Percentiles rank a stretch among this genome's conserved stretches.
phyloP scores from a whole-genome alignment of 2,888 invertebrate species.

The Xylocampa areola region DNA sequence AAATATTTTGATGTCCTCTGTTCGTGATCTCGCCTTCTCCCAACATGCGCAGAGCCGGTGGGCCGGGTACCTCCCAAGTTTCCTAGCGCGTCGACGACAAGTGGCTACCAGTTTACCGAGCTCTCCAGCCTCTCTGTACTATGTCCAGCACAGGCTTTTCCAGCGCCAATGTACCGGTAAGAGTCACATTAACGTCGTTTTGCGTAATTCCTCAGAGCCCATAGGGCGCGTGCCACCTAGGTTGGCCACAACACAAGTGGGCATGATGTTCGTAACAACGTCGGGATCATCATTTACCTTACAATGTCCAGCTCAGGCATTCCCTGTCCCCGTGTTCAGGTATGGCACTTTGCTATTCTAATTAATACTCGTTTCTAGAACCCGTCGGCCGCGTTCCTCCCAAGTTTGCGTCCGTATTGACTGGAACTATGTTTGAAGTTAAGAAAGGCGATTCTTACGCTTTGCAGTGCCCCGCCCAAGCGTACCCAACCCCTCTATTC shows the following conservation, averaged over 20 bases:
- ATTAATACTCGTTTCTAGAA: conserved; percentile 72
- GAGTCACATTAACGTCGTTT: conserved; percentile 76
- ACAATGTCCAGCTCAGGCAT: conserved; percentile 93
- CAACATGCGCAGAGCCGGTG: conserved; percentile 91
- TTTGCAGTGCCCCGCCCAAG: conserved; percentile 92
- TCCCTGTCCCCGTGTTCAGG: conserved; percentile 87
- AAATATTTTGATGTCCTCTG: conserved; percentile 64
- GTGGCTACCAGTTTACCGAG: conserved; percentile 90
- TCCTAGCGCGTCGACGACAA: conserved; percentile 90
- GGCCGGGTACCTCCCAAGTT: conserved; percentile 92
- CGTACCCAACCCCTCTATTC: conserved; percentile 88
- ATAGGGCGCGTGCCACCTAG: conserved; percentile 85
- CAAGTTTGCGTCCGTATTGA: conserved; percentile 89
- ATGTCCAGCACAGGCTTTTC: conserved; percentile 93
- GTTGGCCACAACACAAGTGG: conserved; percentile 82
- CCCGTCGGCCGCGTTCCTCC: conserved; percentile 85
- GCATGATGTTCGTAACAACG: conserved; percentile 90
- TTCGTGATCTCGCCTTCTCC: conserved; percentile 86
- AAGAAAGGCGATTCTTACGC: conserved; percentile 83
- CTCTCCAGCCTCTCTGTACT: conserved; percentile 89
- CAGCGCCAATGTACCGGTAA: conserved; percentile 93
- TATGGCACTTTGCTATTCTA: conserved; percentile 70
- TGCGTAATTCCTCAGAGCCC: conserved; percentile 81
- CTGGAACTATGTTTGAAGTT: conserved; percentile 89
- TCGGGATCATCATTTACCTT: conserved; percentile 87